Conservation (phyloP, 2,888 invertebrate genomes). For the Netelia fuscicornis region DNA sequence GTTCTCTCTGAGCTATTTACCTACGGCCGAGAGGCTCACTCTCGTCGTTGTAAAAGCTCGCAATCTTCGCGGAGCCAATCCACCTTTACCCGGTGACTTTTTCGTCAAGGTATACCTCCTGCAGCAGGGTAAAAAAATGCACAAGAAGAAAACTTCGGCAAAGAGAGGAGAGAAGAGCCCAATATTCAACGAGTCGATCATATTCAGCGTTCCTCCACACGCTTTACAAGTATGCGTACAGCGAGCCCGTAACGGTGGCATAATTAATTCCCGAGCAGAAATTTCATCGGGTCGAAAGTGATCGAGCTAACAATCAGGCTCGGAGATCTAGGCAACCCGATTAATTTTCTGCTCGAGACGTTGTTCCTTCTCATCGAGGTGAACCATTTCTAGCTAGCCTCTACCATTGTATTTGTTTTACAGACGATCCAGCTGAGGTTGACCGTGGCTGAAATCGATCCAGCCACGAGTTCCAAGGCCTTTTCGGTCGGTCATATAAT, state of each 20-base stretch:
- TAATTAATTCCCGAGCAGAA: background rate
- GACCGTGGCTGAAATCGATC: conserved; percentile 87
- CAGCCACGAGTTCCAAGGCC: conserved; percentile 86
- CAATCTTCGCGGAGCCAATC: conserved; percentile 88
- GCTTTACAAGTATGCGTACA: conserved; percentile 86
- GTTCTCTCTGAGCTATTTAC: conserved; percentile 93
- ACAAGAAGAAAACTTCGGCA: conserved; percentile 92
- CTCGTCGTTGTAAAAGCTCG: conserved; percentile 92
- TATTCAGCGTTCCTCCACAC: conserved; percentile 92
- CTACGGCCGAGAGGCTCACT: conserved; percentile 93
- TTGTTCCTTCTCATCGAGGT: background rate
- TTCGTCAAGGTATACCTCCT: conserved; percentile 93
- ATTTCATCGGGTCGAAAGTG: background rate
- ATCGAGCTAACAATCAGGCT: too few species aligned
- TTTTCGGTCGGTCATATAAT: conserved; percentile 92
- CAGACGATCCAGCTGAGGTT: conserved; percentile 92
- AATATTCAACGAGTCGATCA: conserved; percentile 94
- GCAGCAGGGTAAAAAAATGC: conserved; percentile 92
- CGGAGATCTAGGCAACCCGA: too few species aligned
- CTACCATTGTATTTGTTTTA: conserved; percentile 3
- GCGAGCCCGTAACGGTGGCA: too few species aligned
- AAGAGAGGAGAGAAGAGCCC: conserved; percentile 91
- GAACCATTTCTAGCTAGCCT: background rate
- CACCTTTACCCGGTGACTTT: conserved; percentile 88
- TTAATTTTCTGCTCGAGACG: background rate